Percentiles rank a stretch among this genome's conserved stretches.
Conservation (phyloP, 2,888 invertebrate species). For the Agonum fuliginosum region DNA sequence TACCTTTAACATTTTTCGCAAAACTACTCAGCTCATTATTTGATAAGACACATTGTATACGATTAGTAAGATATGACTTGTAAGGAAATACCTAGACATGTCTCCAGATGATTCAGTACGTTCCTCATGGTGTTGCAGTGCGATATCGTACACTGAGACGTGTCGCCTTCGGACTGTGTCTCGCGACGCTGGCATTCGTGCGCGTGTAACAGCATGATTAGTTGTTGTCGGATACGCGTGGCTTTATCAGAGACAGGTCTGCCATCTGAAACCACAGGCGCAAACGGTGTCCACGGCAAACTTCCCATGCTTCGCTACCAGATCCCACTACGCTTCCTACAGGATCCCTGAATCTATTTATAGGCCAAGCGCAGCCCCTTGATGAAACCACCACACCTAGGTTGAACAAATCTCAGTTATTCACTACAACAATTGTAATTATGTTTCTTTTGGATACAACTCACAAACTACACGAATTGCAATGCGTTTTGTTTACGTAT, state of each 20-base stretch:
- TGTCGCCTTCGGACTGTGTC: constrained; percentile 87
- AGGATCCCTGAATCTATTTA: constrained; percentile 70
- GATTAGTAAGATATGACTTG: too few relatives aligned
- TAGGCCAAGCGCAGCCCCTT: constrained; percentile 68
- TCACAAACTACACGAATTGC: constrained; percentile 71
- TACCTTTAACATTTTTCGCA: too few relatives aligned
- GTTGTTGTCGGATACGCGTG: constrained; percentile 98
- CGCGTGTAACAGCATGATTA: constrained; percentile 96
- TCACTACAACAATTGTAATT: constrained; percentile 69
- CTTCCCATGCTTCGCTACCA: constrained; percentile 79
- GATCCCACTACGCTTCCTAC: constrained; percentile 71
- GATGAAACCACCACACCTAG: constrained; percentile 75
- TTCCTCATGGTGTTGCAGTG: constrained; percentile 99
- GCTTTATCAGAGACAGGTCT: constrained; percentile 95
- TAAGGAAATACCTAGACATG: too few relatives aligned
- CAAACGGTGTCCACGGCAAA: constrained; percentile 84
- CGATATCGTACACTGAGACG: constrained; percentile 92
- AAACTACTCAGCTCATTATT: too few relatives aligned
- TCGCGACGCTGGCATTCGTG: constrained; percentile 99
- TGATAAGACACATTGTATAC: too few relatives aligned
- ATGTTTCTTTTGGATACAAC: constrained; percentile 68
- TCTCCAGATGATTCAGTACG: constrained; percentile 98
- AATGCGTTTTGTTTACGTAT: constrained; percentile 70
- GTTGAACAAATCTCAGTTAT: constrained; percentile 60
- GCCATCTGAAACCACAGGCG: constrained; percentile 83